These are phyloP conservation scores for Octodon degus DNA, from an alignment of 2,113 vertebrate genomes.

Conservation along the genomic window DNA sequence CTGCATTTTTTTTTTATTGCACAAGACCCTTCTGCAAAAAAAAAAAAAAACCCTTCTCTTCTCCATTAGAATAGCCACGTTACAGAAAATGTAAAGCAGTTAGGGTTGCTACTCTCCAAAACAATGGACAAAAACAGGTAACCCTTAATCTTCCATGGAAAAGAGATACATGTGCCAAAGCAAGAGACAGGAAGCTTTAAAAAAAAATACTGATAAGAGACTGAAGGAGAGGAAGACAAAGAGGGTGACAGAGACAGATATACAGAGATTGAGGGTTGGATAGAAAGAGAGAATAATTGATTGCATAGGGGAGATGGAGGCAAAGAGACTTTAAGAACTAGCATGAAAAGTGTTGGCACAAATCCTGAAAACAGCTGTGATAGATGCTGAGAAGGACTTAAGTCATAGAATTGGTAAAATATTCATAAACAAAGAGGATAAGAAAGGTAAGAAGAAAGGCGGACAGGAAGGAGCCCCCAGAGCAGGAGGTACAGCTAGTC, in stretches of 20 bases:
- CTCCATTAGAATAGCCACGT: neutral
- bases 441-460: constrained; percentile 9
- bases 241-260: neutral
- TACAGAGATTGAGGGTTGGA: neutral
- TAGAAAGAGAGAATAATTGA: constrained; percentile 24
- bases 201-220: neutral
- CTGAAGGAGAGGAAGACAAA: constrained; percentile 35
- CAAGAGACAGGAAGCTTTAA: neutral
- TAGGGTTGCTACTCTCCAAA: constrained; percentile 27
- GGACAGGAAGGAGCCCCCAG: neutral
- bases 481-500: neutral
- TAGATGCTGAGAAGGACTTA: neutral
- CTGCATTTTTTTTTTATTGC: neutral
- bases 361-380: neutral
- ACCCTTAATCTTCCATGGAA: constrained; percentile 2
- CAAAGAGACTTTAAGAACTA: neutral
- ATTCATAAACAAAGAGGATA: constrained; percentile 25
- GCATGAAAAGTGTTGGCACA: neutral
- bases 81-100: constrained; percentile 2
- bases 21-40: neutral
- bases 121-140: neutral
- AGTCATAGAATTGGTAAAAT: constrained; percentile 1
- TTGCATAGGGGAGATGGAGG: neutral
- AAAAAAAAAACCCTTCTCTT: neutral
- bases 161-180: constrained; percentile 46